phyloP scores from a whole-genome alignment of 1,140 invertebrate genomes.

The Eumeta japonica region DNA sequence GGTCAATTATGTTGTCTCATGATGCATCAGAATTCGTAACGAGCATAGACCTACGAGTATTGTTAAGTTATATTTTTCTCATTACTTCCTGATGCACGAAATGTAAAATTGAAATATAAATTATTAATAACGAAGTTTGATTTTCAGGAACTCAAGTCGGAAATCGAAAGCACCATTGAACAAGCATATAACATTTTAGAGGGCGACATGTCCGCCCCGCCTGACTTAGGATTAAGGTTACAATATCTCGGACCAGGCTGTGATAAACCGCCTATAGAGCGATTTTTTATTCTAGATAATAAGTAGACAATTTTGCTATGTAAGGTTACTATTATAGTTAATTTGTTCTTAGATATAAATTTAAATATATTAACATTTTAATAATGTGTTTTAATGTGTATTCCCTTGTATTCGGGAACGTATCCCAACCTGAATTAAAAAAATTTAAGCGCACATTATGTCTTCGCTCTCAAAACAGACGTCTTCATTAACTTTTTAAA shows the following conservation, averaged over 20 bases:
- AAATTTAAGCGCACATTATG: too few species aligned
- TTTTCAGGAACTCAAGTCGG: slow-evolving; percentile 47
- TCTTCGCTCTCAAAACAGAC: too few species aligned
- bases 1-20: too few species aligned
- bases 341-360: too few species aligned
- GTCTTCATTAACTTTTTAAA: too few species aligned
- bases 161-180: slow-evolving; percentile 48
- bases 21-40: too few species aligned
- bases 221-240: slow-evolving; percentile 42
- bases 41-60: too few species aligned
- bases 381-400: slow-evolving; percentile 6
- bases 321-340: slow-evolving; percentile 5
- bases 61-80: too few species aligned
- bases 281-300: slow-evolving; percentile 36
- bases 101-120: too few species aligned
- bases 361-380: too few species aligned
- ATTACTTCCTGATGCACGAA: too few species aligned
- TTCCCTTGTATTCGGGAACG: slow-evolving; percentile 5
- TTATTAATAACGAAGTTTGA: slow-evolving; percentile 7
- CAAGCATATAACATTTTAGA: slow-evolving; percentile 47
- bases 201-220: slow-evolving; percentile 45
- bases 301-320: slow-evolving; percentile 7
- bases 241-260: slow-evolving; percentile 42
- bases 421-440: too few species aligned
- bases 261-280: slow-evolving; percentile 43